Evolutionary conservation across 2,113 vertebrate species (phyloP), one percentile per base, ranked within the genome.

Genomic region (Taxidea taxus): DNA sequence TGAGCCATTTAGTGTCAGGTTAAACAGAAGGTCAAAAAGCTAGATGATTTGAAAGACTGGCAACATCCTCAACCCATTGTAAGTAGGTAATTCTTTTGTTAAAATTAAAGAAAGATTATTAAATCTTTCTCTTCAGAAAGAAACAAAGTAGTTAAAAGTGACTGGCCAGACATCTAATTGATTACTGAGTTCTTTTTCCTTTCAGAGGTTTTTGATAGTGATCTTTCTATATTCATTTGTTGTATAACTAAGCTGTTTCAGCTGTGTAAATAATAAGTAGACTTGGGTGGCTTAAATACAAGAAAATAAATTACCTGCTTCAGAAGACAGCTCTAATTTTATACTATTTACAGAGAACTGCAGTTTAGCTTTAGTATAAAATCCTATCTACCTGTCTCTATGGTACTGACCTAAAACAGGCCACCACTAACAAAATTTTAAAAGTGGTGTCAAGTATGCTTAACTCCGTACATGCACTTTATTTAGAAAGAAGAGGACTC

Each of bases 241-340:
- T 68, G 4, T 49, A 25, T 56, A 85, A 80, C 3, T 64, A 81
- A 51, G 29, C 37, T 56, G 11, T 47, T 78, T 83, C 20, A 75
- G 8, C 1, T 64, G 0, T 68, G 4, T 56, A 90, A 93, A 92
- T n/a, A 68, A 58, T 87, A 94, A 44, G 21, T 49, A 84, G 16
- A 80, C 31, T 78, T 94, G 10, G 4, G 12, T 90, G 44, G 7
- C 37, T 51, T 84, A 77, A 77, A 85, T 54, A 37, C 1, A 85
- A 39, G 66, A 92, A 95, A 97, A 90, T 64, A 82, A 93, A 80
- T 37, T 72, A 3, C 4, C 47, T 84, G 4, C 0, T 93, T 86
- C 31, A 54, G n/a, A 31, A 14, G 23, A 70, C 47, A 81, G 37
- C 20, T 81, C n/a, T 12, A 68, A 34, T 74, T 90, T 81, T 82